Base-by-base conservation (phyloP, 2,113 vertebrate species). In the Platichthys stellatus region DNA sequence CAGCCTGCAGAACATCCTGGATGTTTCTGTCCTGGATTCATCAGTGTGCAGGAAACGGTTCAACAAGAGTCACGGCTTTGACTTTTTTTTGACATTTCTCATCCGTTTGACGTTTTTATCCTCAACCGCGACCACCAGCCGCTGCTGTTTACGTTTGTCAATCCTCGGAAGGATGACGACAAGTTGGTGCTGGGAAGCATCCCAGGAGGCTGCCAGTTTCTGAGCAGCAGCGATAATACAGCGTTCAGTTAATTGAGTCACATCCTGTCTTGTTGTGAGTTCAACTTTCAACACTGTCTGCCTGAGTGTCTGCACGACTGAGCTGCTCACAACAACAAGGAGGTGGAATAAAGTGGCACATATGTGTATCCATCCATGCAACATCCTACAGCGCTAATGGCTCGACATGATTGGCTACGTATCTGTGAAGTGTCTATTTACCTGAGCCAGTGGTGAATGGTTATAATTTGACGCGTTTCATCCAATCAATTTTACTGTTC, bases 171-270 rank as follows among this genome's bases (percentile, higher is more conserved):
- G 78, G 54, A 31, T 21, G 43, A 38, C 63, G 56, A 45, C n/a
- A 59, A 15, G 21, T 12, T 54, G 2, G 35, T 59, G 67, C 13
- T 40, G 26, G 2, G 35, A 24, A 43, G 60, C 18, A 15, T 75
- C 71, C 72, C 61, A 20, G n/a, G 43, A 69, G 38, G 14, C 21
- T 11, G 71, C 38, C 5, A 49, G 24, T 69, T 63, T 71, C 54
- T 51, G 51, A 82, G 64, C 20, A 2, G 53, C 57, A 54, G 67
- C 60, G 35, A 64, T 70, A 70, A 54, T 57, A 47, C 31, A 56
- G n/a, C 53, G 63, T 70, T 77, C 53, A 31, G 54, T 72, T 77
- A 87, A 84, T 90, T 63, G 82, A 76, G 69, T 70, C 73, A 11
- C 31, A 28, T 31, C 31, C 6, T 20, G 53, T 68, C 17, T 58